A percentile compares a stretch with the other conserved stretches of the same genome.
phyloP scores from a whole-genome alignment of 1,140 invertebrate species.

The Adoxophyes honmai region DNA sequence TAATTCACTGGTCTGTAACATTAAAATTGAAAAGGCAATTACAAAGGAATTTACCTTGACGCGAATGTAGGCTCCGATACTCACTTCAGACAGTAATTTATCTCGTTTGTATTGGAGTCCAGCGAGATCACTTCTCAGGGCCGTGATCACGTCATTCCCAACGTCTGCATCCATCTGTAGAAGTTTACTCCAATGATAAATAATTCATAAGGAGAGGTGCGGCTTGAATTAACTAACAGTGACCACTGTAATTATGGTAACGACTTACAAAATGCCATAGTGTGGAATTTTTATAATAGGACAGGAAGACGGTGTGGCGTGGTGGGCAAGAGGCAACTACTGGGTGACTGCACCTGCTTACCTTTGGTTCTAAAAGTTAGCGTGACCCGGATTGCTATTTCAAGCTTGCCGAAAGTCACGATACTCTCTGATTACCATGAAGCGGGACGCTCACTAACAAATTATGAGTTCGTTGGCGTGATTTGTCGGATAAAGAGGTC shows the following conservation, averaged over 20 bases:
- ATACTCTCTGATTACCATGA: conserved; percentile 49
- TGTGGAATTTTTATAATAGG: conserved; percentile 16
- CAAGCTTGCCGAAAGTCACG: conserved; percentile 58
- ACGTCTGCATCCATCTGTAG: conserved; percentile 77
- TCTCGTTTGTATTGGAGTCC: conserved; percentile 89
- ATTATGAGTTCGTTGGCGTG: conserved; percentile 20
- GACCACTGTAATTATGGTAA: conserved; percentile 11
- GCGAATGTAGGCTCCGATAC: conserved; percentile 6
- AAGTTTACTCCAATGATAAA: conserved; percentile 22
- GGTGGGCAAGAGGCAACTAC: conserved; percentile 58
- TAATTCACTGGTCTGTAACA: conserved; percentile 80
- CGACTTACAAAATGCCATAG: conserved; percentile 52
- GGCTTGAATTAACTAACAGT: background rate
- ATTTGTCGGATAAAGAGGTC: conserved; percentile 24
- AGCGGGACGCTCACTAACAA: conserved; percentile 19
- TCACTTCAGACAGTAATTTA: conserved; percentile 85
- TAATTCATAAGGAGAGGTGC: conserved; percentile 10
- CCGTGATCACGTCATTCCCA: conserved; percentile 83
- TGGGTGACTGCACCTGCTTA: conserved; percentile 28
- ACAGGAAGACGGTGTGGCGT: conserved; percentile 39
- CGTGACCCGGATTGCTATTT: conserved; percentile 62
- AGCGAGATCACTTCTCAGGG: conserved; percentile 87
- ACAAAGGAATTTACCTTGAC: conserved; percentile 7
- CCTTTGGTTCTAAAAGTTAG: conserved; percentile 48
- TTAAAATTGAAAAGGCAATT: background rate